Conservation (phyloP, 2,888 invertebrate species). For the Apocheima hispidaria region DNA sequence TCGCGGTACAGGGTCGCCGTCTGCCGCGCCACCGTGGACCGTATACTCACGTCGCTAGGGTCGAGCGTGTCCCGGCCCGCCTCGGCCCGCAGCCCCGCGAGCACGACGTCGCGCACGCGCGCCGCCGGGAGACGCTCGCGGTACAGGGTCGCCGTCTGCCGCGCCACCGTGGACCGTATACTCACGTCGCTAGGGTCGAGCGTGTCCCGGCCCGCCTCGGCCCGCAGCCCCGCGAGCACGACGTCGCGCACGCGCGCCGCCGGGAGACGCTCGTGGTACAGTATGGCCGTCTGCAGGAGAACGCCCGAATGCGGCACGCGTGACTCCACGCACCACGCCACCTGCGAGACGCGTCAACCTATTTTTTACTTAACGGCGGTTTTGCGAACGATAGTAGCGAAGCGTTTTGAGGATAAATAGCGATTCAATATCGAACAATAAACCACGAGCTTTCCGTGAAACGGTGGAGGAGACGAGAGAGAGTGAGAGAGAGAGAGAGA, state of each 20-base stretch:
- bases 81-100: slow-evolving; percentile 1
- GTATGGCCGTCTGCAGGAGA: slow-evolving; percentile 46
- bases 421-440: too few relatives aligned
- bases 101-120: not conserved
- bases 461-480: too few relatives aligned
- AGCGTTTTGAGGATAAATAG: too few relatives aligned
- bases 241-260: slow-evolving; percentile 2
- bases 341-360: slow-evolving; percentile 26
- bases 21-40: slow-evolving; percentile 39
- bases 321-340: slow-evolving; percentile 41
- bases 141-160: slow-evolving; percentile 44
- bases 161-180: slow-evolving; percentile 29
- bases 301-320: slow-evolving; percentile 39
- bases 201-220: not conserved
- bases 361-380: too few relatives aligned
- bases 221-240: not conserved
- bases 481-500: too few relatives aligned
- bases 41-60: slow-evolving; percentile 3
- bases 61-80: not conserved
- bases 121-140: slow-evolving; percentile 29
- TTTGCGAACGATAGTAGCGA: too few relatives aligned
- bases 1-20: slow-evolving; percentile 38
- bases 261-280: slow-evolving; percentile 33
- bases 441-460: too few relatives aligned
- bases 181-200: slow-evolving; percentile 5